Evolutionary conservation across 2,797 vertebrate species (phyloP).

Genomic region (Centropyge bicolor): DNA sequence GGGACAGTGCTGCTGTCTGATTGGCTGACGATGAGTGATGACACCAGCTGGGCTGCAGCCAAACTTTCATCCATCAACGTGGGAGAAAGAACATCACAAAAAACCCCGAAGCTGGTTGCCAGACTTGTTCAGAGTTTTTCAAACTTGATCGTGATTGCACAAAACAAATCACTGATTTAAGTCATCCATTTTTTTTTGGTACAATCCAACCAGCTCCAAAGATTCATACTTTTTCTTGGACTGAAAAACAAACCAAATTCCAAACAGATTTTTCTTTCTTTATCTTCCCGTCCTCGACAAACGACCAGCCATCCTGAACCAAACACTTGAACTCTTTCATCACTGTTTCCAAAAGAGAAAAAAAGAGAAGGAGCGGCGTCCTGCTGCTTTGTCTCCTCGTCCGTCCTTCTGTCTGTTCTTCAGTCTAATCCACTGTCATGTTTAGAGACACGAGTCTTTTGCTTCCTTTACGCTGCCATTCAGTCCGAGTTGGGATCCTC

Average conservation of each 20-base stretch:
- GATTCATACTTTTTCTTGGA: neutral
- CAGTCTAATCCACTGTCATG: conserved; percentile 42
- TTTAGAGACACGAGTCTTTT: conserved; percentile 51
- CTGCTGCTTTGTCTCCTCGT: neutral
- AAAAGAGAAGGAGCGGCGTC: neutral
- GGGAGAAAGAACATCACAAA: neutral
- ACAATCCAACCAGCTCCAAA: conserved; percentile 32
- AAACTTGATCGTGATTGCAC: conserved; percentile 9
- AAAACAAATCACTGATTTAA: neutral
- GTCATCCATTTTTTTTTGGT: conserved; percentile 13
- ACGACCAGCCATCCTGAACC: neutral
- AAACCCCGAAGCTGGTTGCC: neutral
- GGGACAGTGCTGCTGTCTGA: neutral
- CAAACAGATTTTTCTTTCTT: neutral
- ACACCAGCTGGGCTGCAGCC: neutral
- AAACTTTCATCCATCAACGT: neutral
- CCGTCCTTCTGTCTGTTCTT: conserved; percentile 25
- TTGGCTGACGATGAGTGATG: neutral
- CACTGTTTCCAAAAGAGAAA: neutral
- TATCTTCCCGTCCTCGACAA: neutral
- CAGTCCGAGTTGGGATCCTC: conserved; percentile 22
- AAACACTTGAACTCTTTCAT: neutral
- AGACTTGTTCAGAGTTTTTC: neutral
- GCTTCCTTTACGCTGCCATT: conserved; percentile 28
- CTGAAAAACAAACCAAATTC: conserved; percentile 1